Evolutionary conservation across 92 coral and sea anemone genomes (phyloP).

Genomic region (Paramuricea clavata): DNA sequence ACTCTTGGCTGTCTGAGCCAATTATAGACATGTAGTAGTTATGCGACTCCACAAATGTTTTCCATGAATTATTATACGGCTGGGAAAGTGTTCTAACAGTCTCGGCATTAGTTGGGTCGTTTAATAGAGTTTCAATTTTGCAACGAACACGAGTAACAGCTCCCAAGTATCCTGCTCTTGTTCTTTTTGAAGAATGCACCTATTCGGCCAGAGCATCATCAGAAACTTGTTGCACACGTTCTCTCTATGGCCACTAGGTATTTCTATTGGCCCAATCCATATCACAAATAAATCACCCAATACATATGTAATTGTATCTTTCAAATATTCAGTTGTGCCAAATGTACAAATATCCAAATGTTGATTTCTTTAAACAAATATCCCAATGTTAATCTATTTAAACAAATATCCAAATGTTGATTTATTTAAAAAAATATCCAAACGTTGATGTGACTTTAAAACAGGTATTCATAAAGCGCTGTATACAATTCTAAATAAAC

Average conservation of each 20-base stretch:
- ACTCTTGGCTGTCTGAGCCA: not conserved
- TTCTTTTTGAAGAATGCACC: conserved; percentile 4
- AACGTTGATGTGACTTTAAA: too few relatives aligned
- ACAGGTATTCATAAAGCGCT: not conserved
- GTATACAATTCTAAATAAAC: not conserved
- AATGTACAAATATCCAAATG: not conserved
- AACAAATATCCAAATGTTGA: too few relatives aligned
- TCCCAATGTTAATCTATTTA: too few relatives aligned
- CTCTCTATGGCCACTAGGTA: not conserved
- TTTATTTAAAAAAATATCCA: too few relatives aligned
- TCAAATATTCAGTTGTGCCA: not conserved
- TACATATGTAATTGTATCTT: not conserved
- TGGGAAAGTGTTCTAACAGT: not conserved
- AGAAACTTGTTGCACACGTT: not conserved
- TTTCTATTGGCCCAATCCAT: not conserved
- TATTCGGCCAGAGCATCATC: not conserved
- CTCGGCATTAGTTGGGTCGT: not conserved
- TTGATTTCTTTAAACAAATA: not conserved
- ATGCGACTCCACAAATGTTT: conserved; percentile 28
- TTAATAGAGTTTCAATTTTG: conserved; percentile 19
- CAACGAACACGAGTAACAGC: conserved; percentile 49
- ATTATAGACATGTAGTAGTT: conserved; percentile 5
- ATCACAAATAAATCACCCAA: not conserved
- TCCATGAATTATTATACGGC: conserved; percentile 22
- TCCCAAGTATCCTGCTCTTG: conserved; percentile 32